A percentile compares a stretch with the other conserved stretches of the same genome.
These are phyloP conservation scores for Geotrypetes seraphini DNA, from an alignment of 2,797 vertebrate species.

Conservation along the genomic window DNA sequence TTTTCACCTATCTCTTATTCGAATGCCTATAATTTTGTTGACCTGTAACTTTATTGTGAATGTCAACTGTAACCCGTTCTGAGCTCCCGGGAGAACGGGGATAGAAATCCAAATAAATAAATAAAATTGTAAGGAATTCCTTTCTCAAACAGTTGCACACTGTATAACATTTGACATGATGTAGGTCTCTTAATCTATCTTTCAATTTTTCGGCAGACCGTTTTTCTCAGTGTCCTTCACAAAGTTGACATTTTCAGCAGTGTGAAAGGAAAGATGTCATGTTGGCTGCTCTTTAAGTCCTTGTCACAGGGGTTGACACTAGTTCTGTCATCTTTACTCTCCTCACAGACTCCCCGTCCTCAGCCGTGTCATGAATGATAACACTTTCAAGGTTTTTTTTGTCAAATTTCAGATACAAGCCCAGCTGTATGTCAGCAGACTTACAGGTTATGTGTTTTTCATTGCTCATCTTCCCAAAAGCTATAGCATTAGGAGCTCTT, in stretches of 20 bases:
- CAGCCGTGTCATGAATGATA: constrained; percentile 87
- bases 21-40: no score
- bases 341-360: constrained; percentile 77
- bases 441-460: constrained; percentile 39
- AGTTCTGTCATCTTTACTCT: constrained; percentile 94
- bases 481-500: constrained; percentile 33
- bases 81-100: no score
- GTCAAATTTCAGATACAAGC: constrained; percentile 46
- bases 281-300: constrained; percentile 86
- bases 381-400: constrained; percentile 48
- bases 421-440: constrained; percentile 33
- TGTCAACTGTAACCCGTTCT: constrained; percentile 48
- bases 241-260: constrained; percentile 71
- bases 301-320: constrained; percentile 82
- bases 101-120: no score
- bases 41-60: no score
- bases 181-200: constrained; percentile 63
- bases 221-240: constrained; percentile 74
- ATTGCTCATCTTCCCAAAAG: constrained; percentile 39
- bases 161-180: constrained; percentile 65
- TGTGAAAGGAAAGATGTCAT: constrained; percentile 74
- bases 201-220: constrained; percentile 67
- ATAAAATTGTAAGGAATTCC: constrained; percentile 41
- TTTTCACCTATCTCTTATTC: no score
- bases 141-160: constrained; percentile 51